These are phyloP conservation scores for Procambarus virginalis DNA, from an alignment of 1,140 invertebrate genomes.

Conservation along the genomic window DNA sequence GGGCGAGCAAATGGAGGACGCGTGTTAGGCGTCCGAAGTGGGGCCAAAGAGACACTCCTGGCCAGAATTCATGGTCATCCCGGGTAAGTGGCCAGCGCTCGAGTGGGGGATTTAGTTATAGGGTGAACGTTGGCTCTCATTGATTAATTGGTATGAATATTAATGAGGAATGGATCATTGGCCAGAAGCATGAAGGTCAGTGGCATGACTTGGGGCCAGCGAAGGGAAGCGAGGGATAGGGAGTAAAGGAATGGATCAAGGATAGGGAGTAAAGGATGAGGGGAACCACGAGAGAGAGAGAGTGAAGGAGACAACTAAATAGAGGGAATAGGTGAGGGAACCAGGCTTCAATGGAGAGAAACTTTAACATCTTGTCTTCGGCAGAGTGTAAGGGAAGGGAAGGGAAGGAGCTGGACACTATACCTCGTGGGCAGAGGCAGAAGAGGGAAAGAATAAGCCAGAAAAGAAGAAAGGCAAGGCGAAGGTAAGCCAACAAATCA, in stretches of 20 bases:
- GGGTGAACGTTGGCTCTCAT: constrained; percentile 36
- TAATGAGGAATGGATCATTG: constrained; percentile 39
- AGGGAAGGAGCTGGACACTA: neutral
- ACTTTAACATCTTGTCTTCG: no score
- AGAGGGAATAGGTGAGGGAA: neutral
- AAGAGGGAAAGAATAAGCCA: neutral
- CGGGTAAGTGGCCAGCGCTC: constrained; percentile 9
- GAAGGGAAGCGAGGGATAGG: neutral
- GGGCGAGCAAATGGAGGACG: constrained; percentile 41
- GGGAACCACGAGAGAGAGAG: neutral
- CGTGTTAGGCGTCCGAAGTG: constrained; percentile 42
- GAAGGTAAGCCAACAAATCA: neutral
- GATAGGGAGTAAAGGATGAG: neutral
- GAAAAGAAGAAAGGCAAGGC: neutral
- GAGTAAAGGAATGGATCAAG: neutral
- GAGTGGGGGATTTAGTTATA: constrained; percentile 38
- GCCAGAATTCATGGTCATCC: constrained; percentile 37
- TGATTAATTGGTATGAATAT: constrained; percentile 58
- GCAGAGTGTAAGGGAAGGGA: neutral
- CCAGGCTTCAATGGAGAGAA: neutral
- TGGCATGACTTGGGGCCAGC: neutral
- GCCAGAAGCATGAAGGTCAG: constrained; percentile 16
- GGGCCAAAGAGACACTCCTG: constrained; percentile 17
- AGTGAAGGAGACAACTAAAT: neutral
- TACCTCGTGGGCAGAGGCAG: no score